Base-by-base conservation (phyloP, 2,113 vertebrate species). In the Chionomys nivalis region DNA sequence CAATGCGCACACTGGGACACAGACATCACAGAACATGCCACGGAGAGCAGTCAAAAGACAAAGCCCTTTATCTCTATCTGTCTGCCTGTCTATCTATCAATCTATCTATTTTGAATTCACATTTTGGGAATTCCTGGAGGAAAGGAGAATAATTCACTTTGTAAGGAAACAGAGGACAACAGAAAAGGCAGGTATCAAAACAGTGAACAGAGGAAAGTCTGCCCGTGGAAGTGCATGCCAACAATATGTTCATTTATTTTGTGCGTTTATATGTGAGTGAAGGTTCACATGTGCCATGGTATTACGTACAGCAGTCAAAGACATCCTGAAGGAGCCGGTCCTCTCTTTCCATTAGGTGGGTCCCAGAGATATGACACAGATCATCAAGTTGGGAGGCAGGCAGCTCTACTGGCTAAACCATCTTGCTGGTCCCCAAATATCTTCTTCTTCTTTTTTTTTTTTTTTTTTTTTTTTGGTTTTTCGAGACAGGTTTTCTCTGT, bases 111-210 rank as follows among this genome's bases (percentile, higher is more conserved):
- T 66, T 68, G 52, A 87, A 82, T 72, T 93, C 65, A 94, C 47
- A 91, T 87, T 92, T 91, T 85, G 95, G 79, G 42, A 92, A 94
- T 93, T 96, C 55, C 42, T 76, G 44, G 93, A 14, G 75, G 68
- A n/a, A 65, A 47, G 63, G 10, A 95, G 44, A 96, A 36, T 89
- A 93, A 95, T 65, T 89, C 65, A 91, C 55, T 78, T 44, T 89
- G 78, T 68, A 93, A 89, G 47, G 36, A 4, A 58, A 94, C 76
- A 92, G 81, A 87, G 31, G 16, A 89, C 11, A 42, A 78, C 3
- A 95, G 88, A 93, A 96, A 92, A 92, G 33, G 33, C 9, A 93
- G 85, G 66, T 31, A 93, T 61, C 49, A 87, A 16, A 33, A 58
- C 58, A 49, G 63, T 87, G 65, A 83, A 85, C 58, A 49, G 63